Conservation (phyloP, 2,113 vertebrate species). For the Anas platyrhynchos region DNA sequence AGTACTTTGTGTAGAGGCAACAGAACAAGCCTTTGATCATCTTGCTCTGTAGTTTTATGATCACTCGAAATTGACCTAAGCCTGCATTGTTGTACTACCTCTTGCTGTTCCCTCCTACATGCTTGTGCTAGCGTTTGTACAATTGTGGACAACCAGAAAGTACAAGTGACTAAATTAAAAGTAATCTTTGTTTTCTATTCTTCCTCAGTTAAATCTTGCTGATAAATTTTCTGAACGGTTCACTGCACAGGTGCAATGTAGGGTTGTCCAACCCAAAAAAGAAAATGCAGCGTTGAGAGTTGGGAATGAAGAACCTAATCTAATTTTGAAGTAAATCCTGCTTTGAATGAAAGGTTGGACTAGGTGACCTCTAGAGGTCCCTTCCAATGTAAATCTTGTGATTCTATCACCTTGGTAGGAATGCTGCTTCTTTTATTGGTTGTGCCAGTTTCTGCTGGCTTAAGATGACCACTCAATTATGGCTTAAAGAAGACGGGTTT, state of each 20-base stretch:
- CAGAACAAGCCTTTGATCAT: not conserved
- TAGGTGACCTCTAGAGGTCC: slow-evolving; percentile 1
- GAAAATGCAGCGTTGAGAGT: not conserved
- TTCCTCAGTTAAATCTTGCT: not conserved
- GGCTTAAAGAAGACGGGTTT: slow-evolving; percentile 41
- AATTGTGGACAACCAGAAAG: not conserved
- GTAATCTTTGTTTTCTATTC: not conserved
- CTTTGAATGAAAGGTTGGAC: not conserved
- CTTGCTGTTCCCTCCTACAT: not conserved
- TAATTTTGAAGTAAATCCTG: not conserved
- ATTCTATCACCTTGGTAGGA: slow-evolving; percentile 23
- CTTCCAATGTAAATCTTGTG: slow-evolving; percentile 27
- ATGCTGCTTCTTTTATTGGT: slow-evolving; percentile 8
- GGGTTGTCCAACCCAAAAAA: not conserved
- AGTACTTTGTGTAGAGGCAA: not conserved
- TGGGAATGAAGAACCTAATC: not conserved
- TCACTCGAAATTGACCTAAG: not conserved
- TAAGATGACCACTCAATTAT: slow-evolving; percentile 60
- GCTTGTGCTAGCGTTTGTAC: not conserved
- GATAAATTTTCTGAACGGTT: not conserved
- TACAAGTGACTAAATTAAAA: not conserved
- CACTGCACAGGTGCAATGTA: not conserved
- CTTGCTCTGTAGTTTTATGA: not conserved
- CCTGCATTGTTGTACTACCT: not conserved
- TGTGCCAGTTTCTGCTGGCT: slow-evolving; percentile 15